These are phyloP conservation scores for Perodicticus potto DNA, from an alignment of 2,797 vertebrate species.

Conservation along the genomic window DNA sequence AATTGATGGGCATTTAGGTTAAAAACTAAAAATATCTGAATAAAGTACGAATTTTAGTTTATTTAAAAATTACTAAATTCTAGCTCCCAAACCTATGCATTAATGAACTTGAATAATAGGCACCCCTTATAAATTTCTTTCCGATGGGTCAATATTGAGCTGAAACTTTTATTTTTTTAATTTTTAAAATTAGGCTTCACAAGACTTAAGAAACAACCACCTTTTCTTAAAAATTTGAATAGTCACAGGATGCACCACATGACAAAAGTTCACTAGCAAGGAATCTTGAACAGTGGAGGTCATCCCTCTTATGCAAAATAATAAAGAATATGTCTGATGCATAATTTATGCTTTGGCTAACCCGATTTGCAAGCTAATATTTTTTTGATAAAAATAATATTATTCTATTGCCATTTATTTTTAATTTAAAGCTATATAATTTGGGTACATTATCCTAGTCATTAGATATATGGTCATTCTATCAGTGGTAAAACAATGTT, in stretches of 20 bases:
- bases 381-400: slow-evolving; percentile 1
- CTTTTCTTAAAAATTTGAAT: neutral
- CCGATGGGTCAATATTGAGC: neutral
- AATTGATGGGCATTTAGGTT: neutral
- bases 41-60: too few species aligned
- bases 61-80: neutral
- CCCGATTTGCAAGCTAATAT: neutral
- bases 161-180: neutral
- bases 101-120: neutral
- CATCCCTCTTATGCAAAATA: neutral
- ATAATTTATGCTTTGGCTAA: slow-evolving; percentile 21
- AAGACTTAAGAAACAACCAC: neutral
- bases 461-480: neutral
- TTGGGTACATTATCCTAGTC: neutral
- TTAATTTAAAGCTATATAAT: neutral
- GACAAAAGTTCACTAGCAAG: neutral
- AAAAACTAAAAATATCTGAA: neutral
- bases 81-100: neutral
- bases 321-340: neutral
- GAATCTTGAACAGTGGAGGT: neutral
- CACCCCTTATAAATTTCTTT: neutral
- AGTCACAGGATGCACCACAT: neutral
- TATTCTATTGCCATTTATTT: neutral
- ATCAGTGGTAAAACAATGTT: neutral
- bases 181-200: neutral